Evolutionary conservation across 2,113 vertebrate genomes (phyloP).

Genomic region (Macaca mulatta): DNA sequence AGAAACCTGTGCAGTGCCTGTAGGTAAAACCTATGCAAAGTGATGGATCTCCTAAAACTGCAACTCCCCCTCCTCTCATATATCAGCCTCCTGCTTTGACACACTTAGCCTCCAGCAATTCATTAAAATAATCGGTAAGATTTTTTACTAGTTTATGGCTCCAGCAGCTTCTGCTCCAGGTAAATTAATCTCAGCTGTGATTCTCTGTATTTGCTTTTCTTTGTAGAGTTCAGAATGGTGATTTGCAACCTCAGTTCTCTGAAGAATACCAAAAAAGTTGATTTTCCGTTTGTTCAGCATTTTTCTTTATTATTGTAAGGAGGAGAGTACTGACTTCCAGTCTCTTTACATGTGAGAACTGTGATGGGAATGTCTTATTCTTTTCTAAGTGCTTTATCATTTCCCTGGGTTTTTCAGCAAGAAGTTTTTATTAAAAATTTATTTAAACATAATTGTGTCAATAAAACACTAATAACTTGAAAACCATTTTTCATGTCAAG

Average conservation of each 20-base stretch:
- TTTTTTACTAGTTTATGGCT: background rate
- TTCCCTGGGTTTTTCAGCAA: background rate
- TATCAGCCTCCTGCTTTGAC: background rate
- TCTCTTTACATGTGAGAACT: background rate
- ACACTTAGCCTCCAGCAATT: background rate
- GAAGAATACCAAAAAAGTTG: too few relatives aligned
- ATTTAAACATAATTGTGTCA: background rate
- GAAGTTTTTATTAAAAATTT: background rate
- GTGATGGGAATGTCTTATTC: background rate
- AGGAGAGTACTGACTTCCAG: background rate
- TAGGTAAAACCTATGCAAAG: background rate
- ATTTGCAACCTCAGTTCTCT: background rate
- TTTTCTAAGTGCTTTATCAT: background rate
- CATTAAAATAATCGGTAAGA: accelerated
- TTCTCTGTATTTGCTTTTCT: background rate
- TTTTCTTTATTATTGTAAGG: background rate
- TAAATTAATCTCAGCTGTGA: too few relatives aligned
- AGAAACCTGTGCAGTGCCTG: background rate
- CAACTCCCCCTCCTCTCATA: too few relatives aligned
- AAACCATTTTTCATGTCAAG: background rate
- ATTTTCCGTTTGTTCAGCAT: background rate
- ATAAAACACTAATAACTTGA: background rate
- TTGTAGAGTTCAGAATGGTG: background rate
- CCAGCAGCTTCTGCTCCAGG: too few relatives aligned
- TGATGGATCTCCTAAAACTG: too few relatives aligned